Evolutionary conservation across 2,797 vertebrate species (phyloP), one percentile per base, ranked within the genome.

Genomic region (Sebastes matsubarae): DNA sequence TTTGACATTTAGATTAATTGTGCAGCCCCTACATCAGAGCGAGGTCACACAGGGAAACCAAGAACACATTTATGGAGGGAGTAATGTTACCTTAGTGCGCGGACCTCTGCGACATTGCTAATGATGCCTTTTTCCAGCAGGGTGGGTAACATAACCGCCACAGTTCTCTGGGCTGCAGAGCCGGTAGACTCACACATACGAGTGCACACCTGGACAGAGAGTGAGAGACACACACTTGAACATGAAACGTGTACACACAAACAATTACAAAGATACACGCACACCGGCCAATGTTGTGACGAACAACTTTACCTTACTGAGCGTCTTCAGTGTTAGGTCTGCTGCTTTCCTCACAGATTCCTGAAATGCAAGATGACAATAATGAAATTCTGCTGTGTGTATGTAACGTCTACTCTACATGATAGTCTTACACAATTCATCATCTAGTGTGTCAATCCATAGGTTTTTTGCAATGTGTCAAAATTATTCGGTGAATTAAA

Each of bases 261-360:
- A 60, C 30, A 50, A 71, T 76, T 11, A 42, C 38, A 42, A 42
- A 42, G 38, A 42, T 42, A 13, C 7, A 57, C 10, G 58, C 9
- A 16, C 7, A 57, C 13, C 14, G 7, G 27, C 16, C 18, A 50
- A 30, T 7, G 18, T 8, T 14, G 16, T 22, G 34, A 24, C 2
- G 50, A 24, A 50, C 1, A n/a, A 4, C 7, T 70, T 94, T 95
- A 99, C 99, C 97, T 99, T 99, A 89, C 99, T 99, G 88, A 99
- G 96, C 8, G 98, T 99, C 96, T 99, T 99, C 82, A 99, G 93
- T 30, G 98, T 94, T 27, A 98, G 88, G 86, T 99, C 99, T 82
- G 99, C 98, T 30, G 97, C 98, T 91, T 99, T 99, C 73, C 99
- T 94, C 32, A 99, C 98, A 46, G 98, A 99, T 74, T 99, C 99